Conservation (phyloP, 2,797 vertebrate species). For the Anguilla marmorata region DNA sequence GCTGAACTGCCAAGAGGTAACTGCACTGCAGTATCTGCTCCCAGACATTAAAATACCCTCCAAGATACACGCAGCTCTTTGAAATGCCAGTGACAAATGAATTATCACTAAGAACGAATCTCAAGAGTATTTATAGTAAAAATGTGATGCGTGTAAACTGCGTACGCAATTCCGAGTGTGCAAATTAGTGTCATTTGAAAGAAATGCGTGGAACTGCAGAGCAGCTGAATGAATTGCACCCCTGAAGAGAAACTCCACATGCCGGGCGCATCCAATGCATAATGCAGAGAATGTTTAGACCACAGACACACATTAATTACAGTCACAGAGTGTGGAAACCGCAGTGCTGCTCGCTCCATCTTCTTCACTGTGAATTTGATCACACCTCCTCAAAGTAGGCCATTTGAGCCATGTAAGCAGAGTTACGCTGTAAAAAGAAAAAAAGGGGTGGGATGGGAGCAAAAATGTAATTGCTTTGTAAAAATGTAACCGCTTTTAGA, state of each 20-base stretch:
- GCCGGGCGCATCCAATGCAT: not conserved
- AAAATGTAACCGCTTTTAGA: not conserved
- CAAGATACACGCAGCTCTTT: not conserved
- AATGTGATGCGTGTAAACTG: not conserved
- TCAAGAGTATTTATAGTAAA: not conserved
- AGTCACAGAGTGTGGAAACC: conserved; percentile 31
- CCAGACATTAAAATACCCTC: not conserved
- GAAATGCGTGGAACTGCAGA: not conserved
- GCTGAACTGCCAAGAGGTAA: not conserved
- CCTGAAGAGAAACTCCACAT: conserved; percentile 6
- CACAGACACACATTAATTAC: conserved; percentile 40
- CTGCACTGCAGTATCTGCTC: not conserved
- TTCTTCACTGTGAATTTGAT: conserved; percentile 39
- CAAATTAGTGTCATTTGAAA: conserved; percentile 5
- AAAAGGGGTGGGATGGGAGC: not conserved
- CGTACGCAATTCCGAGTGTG: not conserved
- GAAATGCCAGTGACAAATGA: not conserved
- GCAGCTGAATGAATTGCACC: not conserved
- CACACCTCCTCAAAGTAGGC: conserved; percentile 80
- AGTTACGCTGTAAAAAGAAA: conserved; percentile 71
- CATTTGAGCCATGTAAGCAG: conserved; percentile 80
- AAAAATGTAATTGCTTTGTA: not conserved
- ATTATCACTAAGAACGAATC: not conserved
- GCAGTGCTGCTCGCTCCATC: conserved; percentile 32
- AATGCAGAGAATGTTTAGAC: conserved; percentile 17